Evolutionary conservation across 2,888 invertebrate genomes (phyloP).

Genomic region (Folsomia candida): DNA sequence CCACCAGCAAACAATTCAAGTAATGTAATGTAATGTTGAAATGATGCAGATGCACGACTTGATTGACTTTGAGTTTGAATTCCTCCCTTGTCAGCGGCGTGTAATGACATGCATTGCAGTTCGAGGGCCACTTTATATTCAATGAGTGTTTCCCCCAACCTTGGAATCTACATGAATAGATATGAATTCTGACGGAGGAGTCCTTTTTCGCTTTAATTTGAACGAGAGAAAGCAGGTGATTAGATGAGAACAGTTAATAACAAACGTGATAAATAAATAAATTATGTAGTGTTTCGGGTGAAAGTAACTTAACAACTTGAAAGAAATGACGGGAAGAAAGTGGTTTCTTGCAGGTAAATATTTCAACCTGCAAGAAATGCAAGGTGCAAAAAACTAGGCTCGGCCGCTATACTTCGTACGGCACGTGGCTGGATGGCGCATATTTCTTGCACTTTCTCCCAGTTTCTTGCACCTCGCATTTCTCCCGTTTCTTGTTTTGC

Average conservation of each 20-base stretch:
- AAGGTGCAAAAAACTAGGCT: too few species aligned
- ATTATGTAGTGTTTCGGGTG: too few species aligned
- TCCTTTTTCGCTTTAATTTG: background rate
- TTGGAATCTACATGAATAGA: background rate
- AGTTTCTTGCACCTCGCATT: too few species aligned
- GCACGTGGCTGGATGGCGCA: too few species aligned
- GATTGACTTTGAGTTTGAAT: background rate
- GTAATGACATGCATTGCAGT: background rate
- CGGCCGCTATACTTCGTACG: too few species aligned
- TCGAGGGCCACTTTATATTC: background rate
- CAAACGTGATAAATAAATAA: too few species aligned
- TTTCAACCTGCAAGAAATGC: too few species aligned
- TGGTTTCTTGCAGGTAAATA: background rate
- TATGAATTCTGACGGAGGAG: too few species aligned
- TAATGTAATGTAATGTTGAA: background rate
- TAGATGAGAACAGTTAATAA: too few species aligned
- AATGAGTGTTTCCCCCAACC: background rate
- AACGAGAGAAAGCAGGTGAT: background rate
- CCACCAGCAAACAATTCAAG: too few species aligned
- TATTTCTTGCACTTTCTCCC: too few species aligned
- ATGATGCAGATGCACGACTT: background rate
- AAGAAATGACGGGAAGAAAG: background rate
- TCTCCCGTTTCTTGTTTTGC: too few species aligned
- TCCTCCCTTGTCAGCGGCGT: background rate
- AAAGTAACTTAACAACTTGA: background rate